These are phyloP conservation scores for Sebastes matsubarae DNA, from an alignment of 2,797 vertebrate species.

Conservation along the genomic window DNA sequence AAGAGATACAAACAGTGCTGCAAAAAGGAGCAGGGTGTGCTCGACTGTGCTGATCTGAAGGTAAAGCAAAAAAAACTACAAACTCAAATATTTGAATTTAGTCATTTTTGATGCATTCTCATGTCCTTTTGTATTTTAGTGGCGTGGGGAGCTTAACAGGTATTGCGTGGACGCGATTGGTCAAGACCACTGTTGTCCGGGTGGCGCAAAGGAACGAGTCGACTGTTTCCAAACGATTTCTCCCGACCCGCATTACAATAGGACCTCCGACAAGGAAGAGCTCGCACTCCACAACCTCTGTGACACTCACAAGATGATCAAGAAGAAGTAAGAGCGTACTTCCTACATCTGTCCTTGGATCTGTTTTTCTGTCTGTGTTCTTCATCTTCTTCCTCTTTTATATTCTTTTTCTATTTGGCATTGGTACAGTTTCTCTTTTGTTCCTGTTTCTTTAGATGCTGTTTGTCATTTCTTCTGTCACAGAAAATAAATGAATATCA, in stretches of 20 bases:
- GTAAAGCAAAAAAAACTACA: conserved; percentile 42
- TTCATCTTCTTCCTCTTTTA: neutral
- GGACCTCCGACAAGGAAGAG: neutral
- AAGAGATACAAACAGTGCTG: conserved; percentile 78
- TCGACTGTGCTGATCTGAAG: conserved; percentile 72
- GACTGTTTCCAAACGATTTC: conserved; percentile 74
- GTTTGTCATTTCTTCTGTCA: neutral
- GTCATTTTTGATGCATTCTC: neutral
- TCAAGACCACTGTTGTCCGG: conserved; percentile 64
- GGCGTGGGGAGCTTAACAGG: conserved; percentile 72
- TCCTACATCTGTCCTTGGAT: neutral
- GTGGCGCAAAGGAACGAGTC: conserved; percentile 16
- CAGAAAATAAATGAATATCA: neutral
- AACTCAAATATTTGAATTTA: neutral
- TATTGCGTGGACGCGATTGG: conserved; percentile 65
- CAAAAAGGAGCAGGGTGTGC: conserved; percentile 47
- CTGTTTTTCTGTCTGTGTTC: neutral
- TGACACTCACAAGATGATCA: conserved; percentile 59
- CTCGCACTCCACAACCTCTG: conserved; percentile 65
- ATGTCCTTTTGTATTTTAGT: conserved; percentile 62
- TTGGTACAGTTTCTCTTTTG: neutral
- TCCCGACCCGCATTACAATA: conserved; percentile 66
- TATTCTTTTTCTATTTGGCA: neutral
- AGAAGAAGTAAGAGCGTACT: conserved; percentile 66
- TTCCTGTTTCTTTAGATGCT: neutral